phyloP scores from a whole-genome alignment of 1,140 invertebrate species.

The Trinorchestia longiramus region DNA sequence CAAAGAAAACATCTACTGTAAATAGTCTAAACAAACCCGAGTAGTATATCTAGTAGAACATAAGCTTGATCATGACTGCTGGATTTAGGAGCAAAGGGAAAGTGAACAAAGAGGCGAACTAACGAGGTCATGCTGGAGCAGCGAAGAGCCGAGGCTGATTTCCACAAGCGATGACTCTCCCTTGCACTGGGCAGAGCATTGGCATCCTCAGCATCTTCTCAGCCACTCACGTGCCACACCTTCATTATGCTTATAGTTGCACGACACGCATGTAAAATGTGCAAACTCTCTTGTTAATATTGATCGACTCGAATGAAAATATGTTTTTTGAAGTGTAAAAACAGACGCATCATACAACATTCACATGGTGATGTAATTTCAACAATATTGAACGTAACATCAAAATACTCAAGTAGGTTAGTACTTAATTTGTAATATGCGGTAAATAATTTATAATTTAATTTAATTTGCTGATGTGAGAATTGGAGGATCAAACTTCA shows the following conservation, averaged over 20 bases:
- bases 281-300: neutral
- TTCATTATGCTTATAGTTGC: no score
- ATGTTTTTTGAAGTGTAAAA: neutral
- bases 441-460: neutral
- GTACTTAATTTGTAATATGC: no score
- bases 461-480: neutral
- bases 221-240: no score
- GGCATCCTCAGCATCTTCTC: no score
- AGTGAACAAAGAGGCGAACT: neutral
- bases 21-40: neutral
- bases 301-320: neutral
- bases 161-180: neutral
- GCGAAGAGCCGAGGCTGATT: neutral
- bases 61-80: neutral
- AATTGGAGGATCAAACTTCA: neutral
- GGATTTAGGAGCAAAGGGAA: neutral
- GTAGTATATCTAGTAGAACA: neutral
- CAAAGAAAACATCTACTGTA: neutral
- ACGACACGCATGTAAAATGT: neutral
- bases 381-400: neutral
- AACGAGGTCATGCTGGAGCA: neutral
- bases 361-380: no score
- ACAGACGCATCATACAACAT: neutral
- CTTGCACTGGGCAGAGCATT: neutral
- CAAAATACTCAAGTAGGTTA: neutral